Conservation (phyloP, 2,797 vertebrate genomes). For the Nothura maculosa region DNA sequence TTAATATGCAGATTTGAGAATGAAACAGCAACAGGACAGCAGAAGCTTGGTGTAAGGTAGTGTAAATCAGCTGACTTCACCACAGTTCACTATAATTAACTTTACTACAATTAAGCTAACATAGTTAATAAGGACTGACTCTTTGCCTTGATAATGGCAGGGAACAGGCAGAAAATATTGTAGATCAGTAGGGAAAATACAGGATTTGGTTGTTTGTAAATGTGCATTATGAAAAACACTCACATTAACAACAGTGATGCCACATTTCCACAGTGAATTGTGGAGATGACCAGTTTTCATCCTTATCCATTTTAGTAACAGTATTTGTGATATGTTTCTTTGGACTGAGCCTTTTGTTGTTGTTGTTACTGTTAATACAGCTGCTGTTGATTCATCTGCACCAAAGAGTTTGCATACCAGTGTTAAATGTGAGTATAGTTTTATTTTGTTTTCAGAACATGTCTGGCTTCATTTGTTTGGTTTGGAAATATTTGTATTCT, state of each 20-base stretch:
- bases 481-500: conserved; percentile 69
- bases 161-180: background rate
- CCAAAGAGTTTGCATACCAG: conserved; percentile 67
- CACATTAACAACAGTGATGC: background rate
- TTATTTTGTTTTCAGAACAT: conserved; percentile 61
- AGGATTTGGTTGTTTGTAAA: background rate
- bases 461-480: conserved; percentile 60
- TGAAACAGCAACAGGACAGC: background rate
- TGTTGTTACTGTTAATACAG: conserved; percentile 76
- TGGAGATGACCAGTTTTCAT: background rate
- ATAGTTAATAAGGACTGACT: background rate
- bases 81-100: background rate
- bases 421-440: conserved; percentile 71
- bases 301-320: background rate
- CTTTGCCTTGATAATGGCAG: background rate
- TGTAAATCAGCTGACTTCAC: background rate
- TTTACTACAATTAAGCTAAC: background rate
- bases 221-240: background rate
- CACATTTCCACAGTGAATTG: background rate
- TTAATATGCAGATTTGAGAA: background rate
- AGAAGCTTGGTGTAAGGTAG: background rate
- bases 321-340: background rate
- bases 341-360: background rate
- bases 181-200: background rate
- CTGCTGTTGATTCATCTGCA: conserved; percentile 78